Percentiles rank a stretch among this genome's conserved stretches.
Conservation (phyloP, 2,113 vertebrate species). For the Datnioides undecimradiatus region DNA sequence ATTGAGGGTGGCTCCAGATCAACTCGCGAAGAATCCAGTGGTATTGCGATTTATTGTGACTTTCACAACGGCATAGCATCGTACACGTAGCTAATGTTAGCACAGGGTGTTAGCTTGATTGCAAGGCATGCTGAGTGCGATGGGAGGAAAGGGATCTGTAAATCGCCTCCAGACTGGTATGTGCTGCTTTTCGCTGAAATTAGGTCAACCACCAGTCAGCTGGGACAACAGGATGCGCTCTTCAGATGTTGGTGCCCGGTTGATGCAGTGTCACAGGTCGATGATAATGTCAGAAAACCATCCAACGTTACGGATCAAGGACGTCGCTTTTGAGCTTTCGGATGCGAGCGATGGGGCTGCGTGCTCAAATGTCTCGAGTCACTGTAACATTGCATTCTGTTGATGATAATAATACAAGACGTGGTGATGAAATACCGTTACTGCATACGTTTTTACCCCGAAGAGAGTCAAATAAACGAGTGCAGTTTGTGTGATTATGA, state of each 20-base stretch:
- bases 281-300: neutral
- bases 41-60: neutral
- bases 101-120: conserved; percentile 48
- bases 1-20: neutral
- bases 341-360: neutral
- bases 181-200: conserved; percentile 33
- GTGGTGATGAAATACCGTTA: neutral
- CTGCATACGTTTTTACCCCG: neutral
- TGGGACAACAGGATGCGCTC: conserved; percentile 22
- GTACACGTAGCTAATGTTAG: conserved; percentile 37
- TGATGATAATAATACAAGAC: neutral
- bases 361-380: neutral
- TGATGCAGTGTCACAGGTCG: neutral
- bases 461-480: neutral
- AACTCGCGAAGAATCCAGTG: fast-evolving
- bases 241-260: neutral
- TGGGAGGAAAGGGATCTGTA: conserved; percentile 9
- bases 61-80: neutral
- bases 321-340: neutral
- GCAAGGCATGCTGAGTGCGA: conserved; percentile 39
- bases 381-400: neutral
- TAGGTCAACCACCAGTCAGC: conserved; percentile 51
- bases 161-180: conserved; percentile 30
- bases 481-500: neutral
- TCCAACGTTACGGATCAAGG: neutral